These are phyloP conservation scores for Xenotilapia longispinis DNA, from an alignment of 2,113 vertebrate genomes.

Conservation along the genomic window DNA sequence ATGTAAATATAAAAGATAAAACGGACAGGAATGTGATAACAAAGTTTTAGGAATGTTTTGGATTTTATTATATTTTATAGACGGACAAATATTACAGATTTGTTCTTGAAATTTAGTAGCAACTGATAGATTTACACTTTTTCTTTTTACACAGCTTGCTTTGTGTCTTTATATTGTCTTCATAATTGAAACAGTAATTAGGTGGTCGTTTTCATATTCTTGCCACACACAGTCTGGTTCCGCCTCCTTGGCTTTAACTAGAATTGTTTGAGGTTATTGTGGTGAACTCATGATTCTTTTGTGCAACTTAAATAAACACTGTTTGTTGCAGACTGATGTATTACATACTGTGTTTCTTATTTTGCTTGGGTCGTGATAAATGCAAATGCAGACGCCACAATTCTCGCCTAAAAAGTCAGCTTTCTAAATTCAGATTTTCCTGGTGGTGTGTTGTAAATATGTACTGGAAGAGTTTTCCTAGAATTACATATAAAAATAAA, in stretches of 20 bases:
- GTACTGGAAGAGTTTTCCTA: neutral
- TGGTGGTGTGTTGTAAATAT: neutral
- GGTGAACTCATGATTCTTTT: neutral
- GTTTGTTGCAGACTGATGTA: neutral
- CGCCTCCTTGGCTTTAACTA: neutral
- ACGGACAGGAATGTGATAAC: neutral
- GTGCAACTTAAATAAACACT: neutral
- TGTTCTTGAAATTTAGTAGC: neutral
- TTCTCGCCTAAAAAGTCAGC: neutral
- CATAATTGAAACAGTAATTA: neutral
- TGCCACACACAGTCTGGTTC: neutral
- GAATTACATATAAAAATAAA: neutral
- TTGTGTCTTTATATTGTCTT: neutral
- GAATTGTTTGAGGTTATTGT: neutral
- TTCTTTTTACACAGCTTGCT: neutral
- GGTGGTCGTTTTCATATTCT: neutral
- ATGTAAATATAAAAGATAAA: neutral
- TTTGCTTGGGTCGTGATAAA: neutral
- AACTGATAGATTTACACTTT: neutral
- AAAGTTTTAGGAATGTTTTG: neutral
- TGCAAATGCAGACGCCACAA: neutral
- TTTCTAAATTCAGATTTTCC: neutral
- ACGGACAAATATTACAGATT: neutral
- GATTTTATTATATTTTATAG: neutral
- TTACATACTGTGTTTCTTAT: neutral